Evolutionary conservation across 92 coral and sea anemone genomes (phyloP), one percentile per base, ranked within the genome.

Genomic region (Galaxea fascicularis): DNA sequence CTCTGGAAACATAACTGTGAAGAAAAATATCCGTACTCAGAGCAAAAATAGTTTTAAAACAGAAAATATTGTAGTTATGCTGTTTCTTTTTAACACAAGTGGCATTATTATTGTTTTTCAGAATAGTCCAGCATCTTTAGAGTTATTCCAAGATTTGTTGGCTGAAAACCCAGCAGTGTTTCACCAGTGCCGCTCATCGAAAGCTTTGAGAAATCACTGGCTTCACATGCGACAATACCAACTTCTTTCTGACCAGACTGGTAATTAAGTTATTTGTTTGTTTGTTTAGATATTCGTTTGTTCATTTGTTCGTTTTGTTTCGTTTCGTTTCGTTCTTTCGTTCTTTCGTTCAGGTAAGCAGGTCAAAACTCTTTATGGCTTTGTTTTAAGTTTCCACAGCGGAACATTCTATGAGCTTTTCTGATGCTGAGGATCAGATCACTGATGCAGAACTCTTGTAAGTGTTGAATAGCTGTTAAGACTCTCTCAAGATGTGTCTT

Each of bases 351-450:
- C 10, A 13, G 41, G 41, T 2, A 2, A 35, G 3, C 41, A 49
- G 14, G 3, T 60, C 66, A 22, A 20, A 35, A 22, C 16, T 69
- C 13, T 0, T 41, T 21, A 10, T 7, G 4, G 51, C 39, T 82
- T 24, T 29, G 24, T 64, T 27, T 85, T 56, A 77, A 97, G 99
- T 97, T 86, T 84, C 98, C n/a, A 76, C 99, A 70, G 93, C 92
- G 39, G 99, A 95, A 22, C 94, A 88, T 86, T 84, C 94, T 29
- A 74, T 93, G 49, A 94, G 89, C 70, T 97, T 94, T 70, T 97
- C 99, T 16, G 99, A 97, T 83, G 93, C 94, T 17, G 99, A 97
- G 74, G 99, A 97, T 44, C 99, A 94, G 56, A 87, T 97, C 49
- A 92, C 93, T 65, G 98, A 97, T 72, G 80, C 90, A 18, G 99